phyloP scores from a whole-genome alignment of 2,113 vertebrate species.

The Camelus dromedarius region DNA sequence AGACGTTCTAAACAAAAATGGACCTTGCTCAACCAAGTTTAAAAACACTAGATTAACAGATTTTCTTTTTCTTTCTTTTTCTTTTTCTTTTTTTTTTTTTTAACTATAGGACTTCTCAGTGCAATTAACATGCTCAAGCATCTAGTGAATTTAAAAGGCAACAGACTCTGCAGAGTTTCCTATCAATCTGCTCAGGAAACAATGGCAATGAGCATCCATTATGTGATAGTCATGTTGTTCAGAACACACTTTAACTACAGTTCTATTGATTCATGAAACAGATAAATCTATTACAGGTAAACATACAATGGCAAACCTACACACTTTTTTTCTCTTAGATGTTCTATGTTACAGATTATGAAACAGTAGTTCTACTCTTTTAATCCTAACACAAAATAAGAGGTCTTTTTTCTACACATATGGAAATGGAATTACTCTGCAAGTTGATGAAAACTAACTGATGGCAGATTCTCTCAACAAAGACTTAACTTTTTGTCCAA shows the following conservation, averaged over 20 bases:
- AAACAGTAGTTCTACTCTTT: background rate
- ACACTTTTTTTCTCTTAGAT: background rate
- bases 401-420: background rate
- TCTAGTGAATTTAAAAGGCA: conserved; percentile 5
- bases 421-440: background rate
- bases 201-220: background rate
- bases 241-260: background rate
- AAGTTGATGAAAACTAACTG: background rate
- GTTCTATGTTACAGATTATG: background rate
- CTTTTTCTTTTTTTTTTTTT: background rate
- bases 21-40: conserved; percentile 17
- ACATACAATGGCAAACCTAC: background rate
- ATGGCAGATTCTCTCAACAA: background rate
- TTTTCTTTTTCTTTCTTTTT: background rate
- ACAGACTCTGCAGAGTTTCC: background rate
- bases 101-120: background rate
- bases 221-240: background rate
- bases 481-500: background rate
- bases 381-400: background rate
- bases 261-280: background rate
- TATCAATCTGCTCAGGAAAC: background rate
- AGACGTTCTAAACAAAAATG: background rate
- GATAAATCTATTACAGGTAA: background rate
- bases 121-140: background rate
- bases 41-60: background rate